Conservation (phyloP, 2,888 invertebrate genomes). For the Diadegma fenestrale region DNA sequence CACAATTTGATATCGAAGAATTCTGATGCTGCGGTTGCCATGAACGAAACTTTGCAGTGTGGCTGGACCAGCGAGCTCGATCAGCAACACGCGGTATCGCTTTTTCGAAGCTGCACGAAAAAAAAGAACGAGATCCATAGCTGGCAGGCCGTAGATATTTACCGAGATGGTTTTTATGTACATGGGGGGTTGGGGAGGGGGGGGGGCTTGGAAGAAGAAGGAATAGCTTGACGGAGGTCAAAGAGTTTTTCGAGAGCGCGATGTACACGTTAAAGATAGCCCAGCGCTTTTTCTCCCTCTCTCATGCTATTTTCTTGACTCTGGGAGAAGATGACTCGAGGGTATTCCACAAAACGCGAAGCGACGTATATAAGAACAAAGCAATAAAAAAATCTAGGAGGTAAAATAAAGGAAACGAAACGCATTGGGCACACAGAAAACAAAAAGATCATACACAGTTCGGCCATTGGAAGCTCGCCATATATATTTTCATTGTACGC, state of each 20-base stretch:
- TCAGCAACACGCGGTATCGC: slow-evolving; percentile 30
- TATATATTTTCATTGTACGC: slow-evolving; percentile 69
- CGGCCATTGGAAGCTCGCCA: slow-evolving; percentile 47
- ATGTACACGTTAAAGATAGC: slow-evolving; percentile 43
- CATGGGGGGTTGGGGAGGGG: neutral
- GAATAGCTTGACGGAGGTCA: slow-evolving; percentile 53
- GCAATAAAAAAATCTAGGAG: slow-evolving; percentile 51
- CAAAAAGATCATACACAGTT: slow-evolving; percentile 55
- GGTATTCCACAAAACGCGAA: slow-evolving; percentile 61
- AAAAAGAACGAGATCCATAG: slow-evolving; percentile 56
- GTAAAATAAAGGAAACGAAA: slow-evolving; percentile 36
- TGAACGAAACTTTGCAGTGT: neutral
- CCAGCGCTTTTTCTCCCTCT: slow-evolving; percentile 16
- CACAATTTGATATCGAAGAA: slow-evolving; percentile 22
- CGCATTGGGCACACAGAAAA: slow-evolving; percentile 17
- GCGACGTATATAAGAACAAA: slow-evolving; percentile 37
- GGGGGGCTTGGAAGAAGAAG: slow-evolving; percentile 8
- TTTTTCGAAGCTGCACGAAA: slow-evolving; percentile 33
- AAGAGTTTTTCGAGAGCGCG: slow-evolving; percentile 60
- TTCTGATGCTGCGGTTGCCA: neutral
- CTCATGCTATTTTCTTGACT: neutral
- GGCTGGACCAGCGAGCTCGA: neutral
- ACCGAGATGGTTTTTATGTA: slow-evolving; percentile 46
- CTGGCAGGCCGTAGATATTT: slow-evolving; percentile 52
- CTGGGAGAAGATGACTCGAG: slow-evolving; percentile 63